Evolutionary conservation across 1,140 invertebrate species (phyloP).

Genomic region (Drosophila mojavensis): DNA sequence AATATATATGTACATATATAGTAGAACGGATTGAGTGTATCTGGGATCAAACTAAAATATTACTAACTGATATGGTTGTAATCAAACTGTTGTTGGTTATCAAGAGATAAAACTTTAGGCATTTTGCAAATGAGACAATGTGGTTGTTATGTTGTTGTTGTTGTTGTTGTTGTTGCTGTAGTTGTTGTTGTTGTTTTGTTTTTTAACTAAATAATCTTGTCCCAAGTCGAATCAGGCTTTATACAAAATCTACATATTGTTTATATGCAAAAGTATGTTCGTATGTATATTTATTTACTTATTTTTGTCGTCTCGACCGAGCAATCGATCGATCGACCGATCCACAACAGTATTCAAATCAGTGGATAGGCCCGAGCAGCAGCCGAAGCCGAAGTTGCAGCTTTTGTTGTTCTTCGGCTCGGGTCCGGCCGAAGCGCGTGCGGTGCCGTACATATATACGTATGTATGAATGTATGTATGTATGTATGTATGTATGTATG

Average conservation of each 20-base stretch:
- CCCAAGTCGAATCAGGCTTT: constrained; percentile 39
- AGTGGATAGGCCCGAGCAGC: constrained; percentile 24
- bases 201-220: constrained; percentile 66
- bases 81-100: constrained; percentile 22
- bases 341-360: constrained; percentile 39
- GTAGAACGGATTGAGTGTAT: too few relatives aligned
- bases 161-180: constrained; percentile 51
- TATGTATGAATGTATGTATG: constrained; percentile 4
- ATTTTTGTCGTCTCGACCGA: constrained; percentile 17
- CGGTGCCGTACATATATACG: constrained; percentile 11
- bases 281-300: constrained; percentile 8
- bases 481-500: constrained; percentile 3
- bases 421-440: constrained; percentile 22
- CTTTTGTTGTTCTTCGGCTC: constrained; percentile 30
- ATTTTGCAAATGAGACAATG: constrained; percentile 15
- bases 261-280: constrained; percentile 23
- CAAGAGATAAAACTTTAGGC: neutral
- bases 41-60: too few relatives aligned
- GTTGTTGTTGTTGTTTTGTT: constrained; percentile 59
- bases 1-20: too few relatives aligned
- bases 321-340: neutral
- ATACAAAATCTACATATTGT: constrained; percentile 33
- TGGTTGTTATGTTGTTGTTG: constrained; percentile 47
- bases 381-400: constrained; percentile 25
- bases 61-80: neutral